A percentile compares a stretch with the other conserved stretches of the same genome.
phyloP scores from a whole-genome alignment of 2,888 invertebrate species.

The Hirtodrosophila histrioides region DNA sequence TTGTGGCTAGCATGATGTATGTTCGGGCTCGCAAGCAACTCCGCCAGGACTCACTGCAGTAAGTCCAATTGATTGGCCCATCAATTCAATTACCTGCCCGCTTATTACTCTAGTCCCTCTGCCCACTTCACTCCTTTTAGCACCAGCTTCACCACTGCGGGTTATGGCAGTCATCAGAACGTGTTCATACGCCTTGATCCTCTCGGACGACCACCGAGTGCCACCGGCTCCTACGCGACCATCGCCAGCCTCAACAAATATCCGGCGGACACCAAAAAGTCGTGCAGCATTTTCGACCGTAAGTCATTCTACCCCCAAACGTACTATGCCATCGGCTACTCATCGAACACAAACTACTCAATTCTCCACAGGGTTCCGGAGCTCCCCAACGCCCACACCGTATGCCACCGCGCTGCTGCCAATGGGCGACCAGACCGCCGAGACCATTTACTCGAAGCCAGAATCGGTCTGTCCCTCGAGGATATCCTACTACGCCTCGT shows the following conservation, averaged over 20 bases:
- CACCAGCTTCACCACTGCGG: constrained; percentile 91
- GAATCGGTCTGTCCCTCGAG: constrained; percentile 86
- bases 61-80: constrained; percentile 61
- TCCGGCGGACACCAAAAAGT: constrained; percentile 85
- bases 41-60: constrained; percentile 82
- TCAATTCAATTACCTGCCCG: constrained; percentile 39
- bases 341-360: constrained; percentile 28
- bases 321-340: constrained; percentile 1
- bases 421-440: constrained; percentile 84
- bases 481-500: constrained; percentile 92
- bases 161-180: constrained; percentile 91
- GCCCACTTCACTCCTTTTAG: constrained; percentile 81
- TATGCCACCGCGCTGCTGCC: constrained; percentile 88
- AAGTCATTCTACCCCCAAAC: constrained; percentile 52
- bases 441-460: constrained; percentile 67
- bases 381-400: constrained; percentile 87
- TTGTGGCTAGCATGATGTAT: constrained; percentile 84
- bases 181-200: constrained; percentile 91
- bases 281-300: constrained; percentile 83
- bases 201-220: constrained; percentile 89
- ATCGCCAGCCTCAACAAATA: constrained; percentile 92
- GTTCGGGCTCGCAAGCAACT: constrained; percentile 83
- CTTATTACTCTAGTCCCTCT: constrained; percentile 9
- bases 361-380: constrained; percentile 80
- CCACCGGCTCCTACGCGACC: constrained; percentile 91